Evolutionary conservation across 2,113 vertebrate genomes (phyloP).

Genomic region (Dendrocopos noguchii): DNA sequence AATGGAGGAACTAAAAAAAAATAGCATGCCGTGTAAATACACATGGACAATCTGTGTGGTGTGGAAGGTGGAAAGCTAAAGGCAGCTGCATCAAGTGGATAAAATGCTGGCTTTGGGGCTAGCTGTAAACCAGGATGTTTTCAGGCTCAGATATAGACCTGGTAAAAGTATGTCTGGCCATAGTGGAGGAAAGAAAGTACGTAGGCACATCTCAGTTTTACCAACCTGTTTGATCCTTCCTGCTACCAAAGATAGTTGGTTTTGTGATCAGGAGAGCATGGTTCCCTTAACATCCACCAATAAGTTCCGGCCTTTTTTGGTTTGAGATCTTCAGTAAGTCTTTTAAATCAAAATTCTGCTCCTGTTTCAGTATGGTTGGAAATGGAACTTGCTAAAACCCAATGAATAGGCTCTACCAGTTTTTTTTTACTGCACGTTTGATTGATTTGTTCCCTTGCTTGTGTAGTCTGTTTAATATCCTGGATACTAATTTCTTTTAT

Average conservation of each 20-base stretch:
- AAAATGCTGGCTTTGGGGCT: background rate
- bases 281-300: background rate
- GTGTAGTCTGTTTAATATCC: background rate
- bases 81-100: background rate
- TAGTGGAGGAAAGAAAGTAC: background rate
- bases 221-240: background rate
- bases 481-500: conserved; percentile 13
- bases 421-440: background rate
- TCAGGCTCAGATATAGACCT: background rate
- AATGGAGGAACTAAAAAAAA: background rate
- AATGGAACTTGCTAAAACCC: background rate
- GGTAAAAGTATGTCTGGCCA: background rate
- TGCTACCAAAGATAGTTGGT: background rate
- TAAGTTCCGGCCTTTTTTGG: background rate
- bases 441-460: conserved; percentile 3
- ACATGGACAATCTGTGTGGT: too few relatives aligned
- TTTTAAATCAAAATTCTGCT: background rate
- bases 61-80: background rate
- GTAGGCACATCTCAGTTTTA: background rate
- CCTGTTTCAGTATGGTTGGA: background rate
- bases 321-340: background rate
- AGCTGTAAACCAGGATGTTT: background rate
- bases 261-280: background rate
- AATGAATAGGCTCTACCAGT: background rate
- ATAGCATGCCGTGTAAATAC: background rate